Base-by-base conservation (phyloP, 2,797 vertebrate species). In the Linurgus olivaceus region DNA sequence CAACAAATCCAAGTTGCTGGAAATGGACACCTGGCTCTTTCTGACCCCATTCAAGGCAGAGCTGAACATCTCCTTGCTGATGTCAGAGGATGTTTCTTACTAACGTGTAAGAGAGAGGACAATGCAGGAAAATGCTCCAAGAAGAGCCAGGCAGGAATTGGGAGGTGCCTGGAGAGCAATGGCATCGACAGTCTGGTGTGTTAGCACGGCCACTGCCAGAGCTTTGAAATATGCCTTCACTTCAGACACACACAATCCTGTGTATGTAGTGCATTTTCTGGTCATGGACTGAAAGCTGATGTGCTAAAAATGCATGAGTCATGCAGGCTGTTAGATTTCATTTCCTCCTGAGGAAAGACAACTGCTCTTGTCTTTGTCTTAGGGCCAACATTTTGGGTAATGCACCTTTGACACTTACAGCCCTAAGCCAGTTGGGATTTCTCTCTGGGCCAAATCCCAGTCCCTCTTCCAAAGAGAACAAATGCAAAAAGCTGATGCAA, bases 221-320 rank as follows among this genome's bases (percentile, higher is more conserved):
- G 58, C 76, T 94, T 88, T 94, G 88, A 86, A 95, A 95, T 61
- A 50, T 58, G 63, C 54, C 89, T 95, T 88, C 11, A 67, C 50
- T 93, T 63, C 58, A 58, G 54, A 85, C 33, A 90, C 68, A 51
- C 66, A 88, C 76, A 90, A 58, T 81, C 63, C 42, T 40, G 38
- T 57, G 78, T 20, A 77, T 91, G 91, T 78, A 91, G 87, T 90
- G 59, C 42, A 52, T 92, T 94, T 91, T 94, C 74, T 94, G 88
- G 91, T 90, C 94, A 21, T 1, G 47, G 65, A 63, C 47, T 29
- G 86, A 89, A 94, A 93, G 72, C 73, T 93, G 94, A 93, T 90
- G 77, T 50, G 58, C 74, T 94, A 76, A 85, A 94, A 95, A 92
- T 61, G 73, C 70, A 83, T 95, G 90, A 96, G 72, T 96, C 95